Evolutionary conservation across 2,888 invertebrate genomes (phyloP).

Genomic region (Galerucella calmariensis): DNA sequence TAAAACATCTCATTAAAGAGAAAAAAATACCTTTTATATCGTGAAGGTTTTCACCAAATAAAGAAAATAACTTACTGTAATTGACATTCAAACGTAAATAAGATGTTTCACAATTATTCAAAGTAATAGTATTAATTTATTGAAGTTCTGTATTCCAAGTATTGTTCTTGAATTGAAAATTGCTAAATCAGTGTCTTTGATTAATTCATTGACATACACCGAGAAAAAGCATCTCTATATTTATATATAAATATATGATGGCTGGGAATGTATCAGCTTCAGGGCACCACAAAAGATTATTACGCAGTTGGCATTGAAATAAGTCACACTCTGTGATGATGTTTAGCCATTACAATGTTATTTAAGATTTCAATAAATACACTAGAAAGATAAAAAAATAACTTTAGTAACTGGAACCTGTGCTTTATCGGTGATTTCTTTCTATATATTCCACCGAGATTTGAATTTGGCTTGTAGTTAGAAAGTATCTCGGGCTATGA

Average conservation of each 20-base stretch:
- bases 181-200: conserved; percentile 4
- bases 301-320: not conserved
- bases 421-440: too few species aligned
- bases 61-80: conserved; percentile 1
- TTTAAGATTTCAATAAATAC: not conserved
- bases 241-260: not conserved
- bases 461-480: too few species aligned
- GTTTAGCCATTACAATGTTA: not conserved
- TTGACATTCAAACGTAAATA: conserved; percentile 15
- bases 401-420: too few species aligned
- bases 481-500: too few species aligned
- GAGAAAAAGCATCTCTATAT: not conserved
- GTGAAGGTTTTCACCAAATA: conserved; percentile 11
- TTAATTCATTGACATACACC: not conserved
- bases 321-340: not conserved
- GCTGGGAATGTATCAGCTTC: not conserved
- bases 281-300: not conserved
- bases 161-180: conserved; percentile 12
- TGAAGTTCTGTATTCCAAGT: not conserved
- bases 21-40: conserved; percentile 5
- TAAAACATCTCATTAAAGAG: conserved; percentile 7
- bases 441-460: too few species aligned
- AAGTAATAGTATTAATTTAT: not conserved
- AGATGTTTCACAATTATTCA: conserved; percentile 9
- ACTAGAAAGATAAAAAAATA: too few species aligned